A percentile compares a stretch with the other conserved stretches of the same genome.
Evolutionary conservation across 2,888 invertebrate genomes (phyloP).

Genomic region (Caenorhabditis macrosperma): DNA sequence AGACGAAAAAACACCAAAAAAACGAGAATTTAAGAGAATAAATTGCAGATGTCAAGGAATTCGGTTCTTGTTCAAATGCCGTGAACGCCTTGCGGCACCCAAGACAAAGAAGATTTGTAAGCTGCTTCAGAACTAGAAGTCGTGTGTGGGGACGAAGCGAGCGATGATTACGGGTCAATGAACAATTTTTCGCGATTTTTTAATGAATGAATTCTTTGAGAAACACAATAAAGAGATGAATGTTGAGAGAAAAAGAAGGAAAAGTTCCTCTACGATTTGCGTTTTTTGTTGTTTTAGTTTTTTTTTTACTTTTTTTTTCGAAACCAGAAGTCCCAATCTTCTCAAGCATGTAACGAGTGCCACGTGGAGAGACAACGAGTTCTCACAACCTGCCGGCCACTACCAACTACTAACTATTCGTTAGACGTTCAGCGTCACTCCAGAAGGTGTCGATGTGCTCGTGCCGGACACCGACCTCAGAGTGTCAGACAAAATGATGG

Average conservation of each 20-base stretch:
- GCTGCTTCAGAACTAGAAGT: conserved; percentile 36
- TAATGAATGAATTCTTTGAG: too few relatives aligned
- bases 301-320: not conserved
- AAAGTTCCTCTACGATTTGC: not conserved
- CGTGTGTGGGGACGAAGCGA: too few relatives aligned
- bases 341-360: too few relatives aligned
- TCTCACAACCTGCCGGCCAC: not conserved
- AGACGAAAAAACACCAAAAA: too few relatives aligned
- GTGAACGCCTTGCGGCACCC: conserved; percentile 29
- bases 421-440: conserved; percentile 19
- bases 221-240: too few relatives aligned
- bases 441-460: conserved; percentile 35
- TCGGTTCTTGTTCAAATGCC: conserved; percentile 62
- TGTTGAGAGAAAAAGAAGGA: too few relatives aligned
- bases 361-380: conserved; percentile 1
- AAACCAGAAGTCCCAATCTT: too few relatives aligned
- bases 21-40: too few relatives aligned
- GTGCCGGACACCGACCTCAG: conserved; percentile 26
- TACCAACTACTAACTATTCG: not conserved
- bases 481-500: conserved; percentile 2
- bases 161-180: too few relatives aligned
- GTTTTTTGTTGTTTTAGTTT: not conserved
- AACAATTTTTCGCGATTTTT: too few relatives aligned
- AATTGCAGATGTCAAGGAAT: conserved; percentile 66
- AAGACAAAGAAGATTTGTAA: conserved; percentile 58